Evolutionary conservation across 2,113 vertebrate genomes (phyloP), one percentile per base, ranked within the genome.

Genomic region (Chrysemys picta): DNA sequence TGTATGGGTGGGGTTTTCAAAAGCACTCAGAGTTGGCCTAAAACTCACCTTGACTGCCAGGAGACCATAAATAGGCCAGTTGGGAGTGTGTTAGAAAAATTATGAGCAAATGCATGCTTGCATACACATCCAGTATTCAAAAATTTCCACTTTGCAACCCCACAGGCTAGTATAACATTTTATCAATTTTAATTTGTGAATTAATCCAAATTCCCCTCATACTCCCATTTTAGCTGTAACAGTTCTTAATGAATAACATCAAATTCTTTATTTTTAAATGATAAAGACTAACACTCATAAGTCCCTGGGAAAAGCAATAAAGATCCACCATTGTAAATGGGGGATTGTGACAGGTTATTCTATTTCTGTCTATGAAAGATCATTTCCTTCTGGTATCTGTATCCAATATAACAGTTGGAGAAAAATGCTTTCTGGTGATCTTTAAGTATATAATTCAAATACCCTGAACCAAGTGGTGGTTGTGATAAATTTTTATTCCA

Each of bases 231-330:
- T 91, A 96, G 89, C 90, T 92, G 87, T 53, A 95, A 86, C 0
- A 2, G 80, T 92, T 95, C 25, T 47, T 90, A 81, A 65, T 88
- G 85, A 94, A 91, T 27, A 42, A 83, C 45, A 94, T 96, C 93
- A 82, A 31, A 82, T 89, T 94, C 3, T 84, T 82, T 45, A 80
- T 94, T 95, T 97, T 93, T 85, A 75, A 94, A 86, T 49, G 29
- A 94, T 92, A 57, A 59, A 79, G 53, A 75, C 93, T 83, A 54
- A 54, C 21, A 54, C 21, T 93, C 65, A 79, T 88, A 94, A 93
- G 81, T 89, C 84, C 94, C 83, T 93, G 89, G 90, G 96, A 93
- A 95, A 95, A 96, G 94, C 90, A 85, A 75, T 95, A 95, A 95
- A 93, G 95, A 96, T 90, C 85, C n/a, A 91, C 93, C 94, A 94